Evolutionary conservation across 2,888 invertebrate species (phyloP), one percentile per base, ranked within the genome.

Genomic region (Linyphia triangularis): DNA sequence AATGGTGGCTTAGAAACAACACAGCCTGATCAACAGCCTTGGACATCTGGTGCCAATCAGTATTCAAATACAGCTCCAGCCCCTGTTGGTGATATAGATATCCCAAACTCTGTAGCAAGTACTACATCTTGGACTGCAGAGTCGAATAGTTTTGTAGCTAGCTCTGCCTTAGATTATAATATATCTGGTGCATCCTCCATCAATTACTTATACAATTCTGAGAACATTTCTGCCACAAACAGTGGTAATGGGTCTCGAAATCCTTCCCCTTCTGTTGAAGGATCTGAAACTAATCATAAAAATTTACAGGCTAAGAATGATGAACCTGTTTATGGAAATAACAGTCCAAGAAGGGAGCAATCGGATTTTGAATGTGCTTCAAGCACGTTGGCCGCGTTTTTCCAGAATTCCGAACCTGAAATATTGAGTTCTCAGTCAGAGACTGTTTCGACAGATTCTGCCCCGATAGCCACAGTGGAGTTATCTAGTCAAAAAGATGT

Each of bases 301-400:
- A 37, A 57, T 57, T 30, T 26, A 22, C 67, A 37, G 13, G 30
- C 16, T 22, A n/a, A 4, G 16, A 88, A 75, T 69, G 10, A 6
- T 61, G 22, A 9, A 28, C 13, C 73, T 2, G 51, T 57, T 30
- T 13, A 19, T 28, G 69, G 69, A 19, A 43, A 13, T 24, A 24
- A 16, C 61, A 65, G 19, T 10, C 37, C 30, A 16, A 77, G n/a
- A 40, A 28, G 13, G 40, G 61, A 51, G 33, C 24, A 67, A 40
- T 13, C 30, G 30, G 82, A 77, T 65, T 37, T 33, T 2, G 82
- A 88, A 7, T 78, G 70, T 51, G 61, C 30, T 33, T 16, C 51
- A 30, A 77, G 88, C 77, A 83, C 77, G 1, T 63, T 88, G 22
- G 77, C 88, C 13, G 82, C 88, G 19, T 88, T 88, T 43, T 88